Base-by-base conservation (phyloP, 2,113 vertebrate species). In the Agapornis roseicollis region DNA sequence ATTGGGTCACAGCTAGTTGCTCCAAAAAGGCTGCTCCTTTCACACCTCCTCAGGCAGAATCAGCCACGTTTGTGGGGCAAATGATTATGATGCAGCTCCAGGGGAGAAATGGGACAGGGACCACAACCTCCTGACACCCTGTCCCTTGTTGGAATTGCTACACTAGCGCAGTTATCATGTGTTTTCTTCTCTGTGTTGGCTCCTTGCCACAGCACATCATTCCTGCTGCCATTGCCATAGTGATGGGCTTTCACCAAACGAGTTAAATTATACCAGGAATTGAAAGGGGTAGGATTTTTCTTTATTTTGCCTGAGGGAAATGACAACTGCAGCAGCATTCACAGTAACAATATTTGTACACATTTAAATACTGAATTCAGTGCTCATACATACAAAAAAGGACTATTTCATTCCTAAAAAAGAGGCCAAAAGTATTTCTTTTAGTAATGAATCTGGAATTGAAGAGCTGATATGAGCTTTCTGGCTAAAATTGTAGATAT, bases 111-210 rank as follows among this genome's bases (percentile, higher is more conserved):
- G 3, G 28, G 44, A 53, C 1, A 2, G 9, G 37, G 31, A 44
- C 10, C 35, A 3, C 37, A 41, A 7, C 9, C 3, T 55, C 7
- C 35, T 83, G 63, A 61, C 18, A 46, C 20, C 9, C 11, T 3
- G 6, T 8, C 15, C 28, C 33, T 52, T 61, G 16, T 6, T 55
- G 65, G 50, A 58, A 61, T 12, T 0, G 0, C 49, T 35, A 5
- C 0, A 0, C 55, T 25, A 25, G n/a, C 60, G n/a, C 47, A 1
- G 2, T 19, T 35, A 65, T 63, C 37, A 6, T 23, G 13, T 1
- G 1, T 50, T 82, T 85, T 65, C 46, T 41, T 71, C 44, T 41
- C 31, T 19, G 12, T 19, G 19, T 39, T n/a, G 15, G 20, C 24
- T 81, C 46, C 66, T 70, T 74, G 80, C 37, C 1, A 0, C 50